phyloP scores from a whole-genome alignment of 53 echinoderm and acorn worm species.

The Holothuria leucospilota region DNA sequence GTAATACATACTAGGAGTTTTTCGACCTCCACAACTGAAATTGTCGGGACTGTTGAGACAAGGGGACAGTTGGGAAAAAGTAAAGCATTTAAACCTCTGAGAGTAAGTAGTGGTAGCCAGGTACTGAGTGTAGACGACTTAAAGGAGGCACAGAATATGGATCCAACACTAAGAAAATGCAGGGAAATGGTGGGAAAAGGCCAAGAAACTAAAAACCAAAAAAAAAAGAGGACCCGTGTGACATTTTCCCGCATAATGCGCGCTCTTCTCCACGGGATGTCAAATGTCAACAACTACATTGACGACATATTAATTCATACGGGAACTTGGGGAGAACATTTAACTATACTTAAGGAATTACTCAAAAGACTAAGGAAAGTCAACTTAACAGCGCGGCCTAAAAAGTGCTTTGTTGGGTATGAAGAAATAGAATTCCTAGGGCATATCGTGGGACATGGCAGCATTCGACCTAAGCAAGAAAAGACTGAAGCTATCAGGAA shows the following conservation, averaged over 20 bases:
- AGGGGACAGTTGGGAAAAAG: too few species aligned
- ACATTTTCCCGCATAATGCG: slow-evolving; percentile 54
- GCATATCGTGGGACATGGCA: slow-evolving; percentile 33
- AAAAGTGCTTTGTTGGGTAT: slow-evolving; percentile 46
- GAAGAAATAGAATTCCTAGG: slow-evolving; percentile 38
- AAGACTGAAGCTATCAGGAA: slow-evolving; percentile 14
- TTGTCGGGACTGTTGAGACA: too few species aligned
- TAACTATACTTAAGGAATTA: neutral
- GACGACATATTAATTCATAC: slow-evolving; percentile 40
- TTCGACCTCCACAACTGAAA: too few species aligned
- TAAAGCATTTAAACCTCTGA: too few species aligned
- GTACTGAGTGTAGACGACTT: too few species aligned
- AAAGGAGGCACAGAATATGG: too few species aligned
- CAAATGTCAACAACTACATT: slow-evolving; percentile 50
- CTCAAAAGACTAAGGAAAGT: slow-evolving; percentile 6
- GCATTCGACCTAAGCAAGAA: neutral
- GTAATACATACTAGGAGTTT: too few species aligned
- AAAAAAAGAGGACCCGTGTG: too few species aligned
- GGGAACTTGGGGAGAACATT: slow-evolving; percentile 34
- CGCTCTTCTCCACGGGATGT: slow-evolving; percentile 19
- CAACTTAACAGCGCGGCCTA: slow-evolving; percentile 29
- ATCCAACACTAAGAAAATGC: too few species aligned
- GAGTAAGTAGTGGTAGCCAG: too few species aligned
- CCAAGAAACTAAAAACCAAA: too few species aligned
- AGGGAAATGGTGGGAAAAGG: too few species aligned